These are phyloP conservation scores for Indri indri DNA, from an alignment of 2,113 vertebrate species.

Conservation along the genomic window DNA sequence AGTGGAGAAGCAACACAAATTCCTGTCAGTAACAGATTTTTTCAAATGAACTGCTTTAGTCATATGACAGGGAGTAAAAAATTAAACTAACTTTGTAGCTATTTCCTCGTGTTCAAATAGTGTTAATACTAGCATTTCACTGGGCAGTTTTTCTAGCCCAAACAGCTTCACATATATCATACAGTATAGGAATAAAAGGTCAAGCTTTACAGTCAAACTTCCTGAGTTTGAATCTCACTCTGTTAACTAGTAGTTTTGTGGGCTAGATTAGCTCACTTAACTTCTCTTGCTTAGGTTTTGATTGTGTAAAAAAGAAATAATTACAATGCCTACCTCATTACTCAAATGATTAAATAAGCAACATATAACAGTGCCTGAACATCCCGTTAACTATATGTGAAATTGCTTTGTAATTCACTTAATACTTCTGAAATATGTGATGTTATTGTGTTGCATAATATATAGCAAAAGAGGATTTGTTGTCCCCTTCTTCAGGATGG, in stretches of 20 bases:
- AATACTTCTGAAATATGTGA: not conserved
- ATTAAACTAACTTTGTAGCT: not conserved
- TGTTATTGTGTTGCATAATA: not conserved
- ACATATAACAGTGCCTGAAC: not conserved
- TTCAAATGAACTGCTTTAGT: not conserved
- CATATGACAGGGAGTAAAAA: not conserved
- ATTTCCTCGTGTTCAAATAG: not conserved
- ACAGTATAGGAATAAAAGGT: rapidly evolving
- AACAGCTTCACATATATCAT: not conserved
- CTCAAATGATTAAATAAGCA: not conserved
- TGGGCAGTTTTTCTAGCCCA: not conserved
- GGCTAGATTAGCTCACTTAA: not conserved
- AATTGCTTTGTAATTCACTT: not conserved
- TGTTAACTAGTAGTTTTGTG: not conserved
- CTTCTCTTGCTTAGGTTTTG: not conserved
- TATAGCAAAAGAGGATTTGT: not conserved
- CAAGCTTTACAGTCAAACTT: not conserved
- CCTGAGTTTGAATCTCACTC: not conserved
- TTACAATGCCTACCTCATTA: not conserved
- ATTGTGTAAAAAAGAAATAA: not conserved
- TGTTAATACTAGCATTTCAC: not conserved
- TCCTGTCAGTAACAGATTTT: not conserved
- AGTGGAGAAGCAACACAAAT: not conserved
- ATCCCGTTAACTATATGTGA: not conserved
- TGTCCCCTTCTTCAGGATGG: not conserved